phyloP scores from a whole-genome alignment of 2,888 invertebrate genomes.

The Timema cristinae region DNA sequence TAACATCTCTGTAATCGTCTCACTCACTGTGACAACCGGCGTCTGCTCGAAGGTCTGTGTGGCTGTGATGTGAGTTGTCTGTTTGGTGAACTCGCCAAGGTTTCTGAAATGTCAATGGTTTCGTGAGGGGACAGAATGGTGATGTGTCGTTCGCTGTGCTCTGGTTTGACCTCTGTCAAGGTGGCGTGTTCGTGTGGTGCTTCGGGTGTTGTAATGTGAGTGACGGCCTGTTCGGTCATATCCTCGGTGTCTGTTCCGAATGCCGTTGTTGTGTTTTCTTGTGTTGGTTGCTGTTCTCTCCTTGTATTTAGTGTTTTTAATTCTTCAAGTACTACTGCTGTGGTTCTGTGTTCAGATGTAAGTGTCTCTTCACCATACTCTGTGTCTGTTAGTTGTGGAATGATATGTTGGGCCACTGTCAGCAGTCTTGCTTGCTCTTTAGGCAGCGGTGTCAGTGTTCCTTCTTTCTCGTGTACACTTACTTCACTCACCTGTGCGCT shows the following conservation, averaged over 20 bases:
- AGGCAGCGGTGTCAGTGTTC: slow-evolving; percentile 26
- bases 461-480: slow-evolving; percentile 28
- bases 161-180: slow-evolving; percentile 33
- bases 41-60: slow-evolving; percentile 29
- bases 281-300: slow-evolving; percentile 10
- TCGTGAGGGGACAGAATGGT: slow-evolving; percentile 30
- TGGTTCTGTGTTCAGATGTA: slow-evolving; percentile 19
- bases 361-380: slow-evolving; percentile 22
- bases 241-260: slow-evolving; percentile 19
- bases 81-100: slow-evolving; percentile 32
- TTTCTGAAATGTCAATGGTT: slow-evolving; percentile 35
- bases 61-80: slow-evolving; percentile 30
- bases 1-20: slow-evolving; percentile 27
- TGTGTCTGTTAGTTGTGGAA: slow-evolving; percentile 21
- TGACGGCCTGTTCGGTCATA: slow-evolving; percentile 16
- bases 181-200: slow-evolving; percentile 27
- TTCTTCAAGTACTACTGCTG: slow-evolving; percentile 18
- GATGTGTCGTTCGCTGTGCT: slow-evolving; percentile 24
- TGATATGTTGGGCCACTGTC: slow-evolving; percentile 25
- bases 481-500: slow-evolving; percentile 28
- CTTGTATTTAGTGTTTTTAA: slow-evolving; percentile 15
- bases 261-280: slow-evolving; percentile 21
- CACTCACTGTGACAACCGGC: slow-evolving; percentile 27
- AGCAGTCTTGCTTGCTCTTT: slow-evolving; percentile 31
- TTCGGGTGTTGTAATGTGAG: slow-evolving; percentile 23